Percentiles rank a stretch among this genome's conserved stretches.
phyloP scores from a whole-genome alignment of 1,140 invertebrate genomes.

The Colletes gigas region DNA sequence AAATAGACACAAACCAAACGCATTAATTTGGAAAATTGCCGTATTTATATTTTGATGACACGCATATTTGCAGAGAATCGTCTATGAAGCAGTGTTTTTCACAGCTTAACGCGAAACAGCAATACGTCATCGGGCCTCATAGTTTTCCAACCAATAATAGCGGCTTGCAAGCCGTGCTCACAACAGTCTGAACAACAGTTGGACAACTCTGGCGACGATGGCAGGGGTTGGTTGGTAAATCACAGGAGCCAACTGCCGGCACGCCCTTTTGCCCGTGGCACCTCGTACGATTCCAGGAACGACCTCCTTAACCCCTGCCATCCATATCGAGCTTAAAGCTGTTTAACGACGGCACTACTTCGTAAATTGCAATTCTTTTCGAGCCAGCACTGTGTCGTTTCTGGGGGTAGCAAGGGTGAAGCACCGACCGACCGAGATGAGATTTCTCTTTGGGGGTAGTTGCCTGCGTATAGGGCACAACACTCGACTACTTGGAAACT shows the following conservation, averaged over 20 bases:
- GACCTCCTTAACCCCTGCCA: slow-evolving; percentile 59
- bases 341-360: slow-evolving; percentile 70
- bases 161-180: slow-evolving; percentile 30
- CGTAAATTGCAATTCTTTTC: slow-evolving; percentile 71
- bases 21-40: no score
- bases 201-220: slow-evolving; percentile 46
- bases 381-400: slow-evolving; percentile 10
- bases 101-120: slow-evolving; percentile 2
- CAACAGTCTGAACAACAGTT: slow-evolving; percentile 56
- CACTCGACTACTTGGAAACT: slow-evolving; percentile 13
- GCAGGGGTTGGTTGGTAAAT: slow-evolving; percentile 47
- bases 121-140: slow-evolving; percentile 49
- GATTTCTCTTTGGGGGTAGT: slow-evolving; percentile 48
- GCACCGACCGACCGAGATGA: slow-evolving; percentile 43
- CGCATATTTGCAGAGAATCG: not conserved
- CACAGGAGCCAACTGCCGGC: slow-evolving; percentile 37
- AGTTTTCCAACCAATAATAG: slow-evolving; percentile 48
- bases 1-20: no score
- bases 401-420: not conserved
- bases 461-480: slow-evolving; percentile 2
- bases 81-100: not conserved
- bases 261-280: slow-evolving; percentile 40
- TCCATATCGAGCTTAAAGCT: slow-evolving; percentile 75
- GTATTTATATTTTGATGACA: not conserved
- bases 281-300: slow-evolving; percentile 52